Conservation (phyloP, 2,797 vertebrate species). For the Masticophis lateralis region DNA sequence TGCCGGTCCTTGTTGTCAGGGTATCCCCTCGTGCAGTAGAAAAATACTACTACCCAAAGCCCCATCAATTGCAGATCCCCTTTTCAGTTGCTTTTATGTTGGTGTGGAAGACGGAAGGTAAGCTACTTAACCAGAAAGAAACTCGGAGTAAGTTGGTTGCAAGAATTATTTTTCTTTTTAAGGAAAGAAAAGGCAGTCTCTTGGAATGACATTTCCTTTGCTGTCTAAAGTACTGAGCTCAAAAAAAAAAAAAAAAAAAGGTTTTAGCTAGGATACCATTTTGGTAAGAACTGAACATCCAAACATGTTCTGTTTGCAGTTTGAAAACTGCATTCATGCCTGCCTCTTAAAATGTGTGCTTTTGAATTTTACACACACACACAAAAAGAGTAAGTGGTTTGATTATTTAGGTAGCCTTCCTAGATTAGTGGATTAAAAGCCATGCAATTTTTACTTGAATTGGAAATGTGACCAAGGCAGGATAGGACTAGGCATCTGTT, state of each 20-base stretch:
- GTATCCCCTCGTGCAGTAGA: slow-evolving; percentile 30
- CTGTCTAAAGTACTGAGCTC: slow-evolving; percentile 27
- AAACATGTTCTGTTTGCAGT: slow-evolving; percentile 31
- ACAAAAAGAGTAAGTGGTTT: slow-evolving; percentile 27
- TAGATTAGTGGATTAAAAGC: slow-evolving; percentile 63
- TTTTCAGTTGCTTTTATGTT: slow-evolving; percentile 36
- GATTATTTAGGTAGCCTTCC: slow-evolving; percentile 53
- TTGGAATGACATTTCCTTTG: slow-evolving; percentile 44
- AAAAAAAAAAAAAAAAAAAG: slow-evolving; percentile 47
- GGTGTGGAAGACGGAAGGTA: slow-evolving; percentile 43
- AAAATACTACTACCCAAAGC: slow-evolving; percentile 46
- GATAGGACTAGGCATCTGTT: slow-evolving; percentile 43
- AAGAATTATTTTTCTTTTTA: slow-evolving; percentile 43
- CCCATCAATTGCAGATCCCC: background rate
- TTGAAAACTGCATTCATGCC: slow-evolving; percentile 29
- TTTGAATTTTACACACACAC: slow-evolving; percentile 25
- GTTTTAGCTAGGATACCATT: slow-evolving; percentile 37
- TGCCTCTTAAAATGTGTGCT: slow-evolving; percentile 24
- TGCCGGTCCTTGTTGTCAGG: slow-evolving; percentile 46
- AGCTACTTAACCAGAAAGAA: slow-evolving; percentile 32
- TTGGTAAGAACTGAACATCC: slow-evolving; percentile 48
- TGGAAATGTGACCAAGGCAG: slow-evolving; percentile 57
- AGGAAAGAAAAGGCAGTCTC: slow-evolving; percentile 41
- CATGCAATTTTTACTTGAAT: slow-evolving; percentile 66
- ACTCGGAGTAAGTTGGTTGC: slow-evolving; percentile 33